Conservation (phyloP, 53 echinoderm and acorn worm genomes). For the Pentamera pediparva region DNA sequence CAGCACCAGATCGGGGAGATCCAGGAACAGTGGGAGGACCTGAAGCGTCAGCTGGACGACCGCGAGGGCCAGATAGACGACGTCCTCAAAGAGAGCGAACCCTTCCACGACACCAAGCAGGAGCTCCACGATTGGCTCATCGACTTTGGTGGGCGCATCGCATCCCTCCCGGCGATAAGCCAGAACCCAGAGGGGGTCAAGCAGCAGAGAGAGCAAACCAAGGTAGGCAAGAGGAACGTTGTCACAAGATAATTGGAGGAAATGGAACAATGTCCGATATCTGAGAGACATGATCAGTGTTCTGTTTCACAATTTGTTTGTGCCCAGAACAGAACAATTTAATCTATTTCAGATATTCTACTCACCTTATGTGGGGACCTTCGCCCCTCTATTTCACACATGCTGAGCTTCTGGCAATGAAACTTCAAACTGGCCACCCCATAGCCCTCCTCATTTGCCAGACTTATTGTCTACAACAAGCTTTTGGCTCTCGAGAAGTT, state of each 20-base stretch:
- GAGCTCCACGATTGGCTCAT: slow-evolving; percentile 90
- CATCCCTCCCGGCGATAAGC: slow-evolving; percentile 72
- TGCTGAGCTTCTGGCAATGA: too few species aligned
- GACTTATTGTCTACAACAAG: too few species aligned
- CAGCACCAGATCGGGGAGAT: slow-evolving; percentile 73
- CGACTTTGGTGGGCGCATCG: slow-evolving; percentile 80
- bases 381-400: too few species aligned
- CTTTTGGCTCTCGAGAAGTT: too few species aligned
- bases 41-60: slow-evolving; percentile 82
- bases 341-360: too few species aligned
- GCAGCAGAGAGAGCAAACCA: slow-evolving; percentile 95
- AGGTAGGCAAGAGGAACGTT: slow-evolving; percentile 50
- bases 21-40: slow-evolving; percentile 74
- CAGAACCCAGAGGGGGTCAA: slow-evolving; percentile 82
- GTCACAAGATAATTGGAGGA: not conserved
- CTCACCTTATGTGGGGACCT: too few species aligned
- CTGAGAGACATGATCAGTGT: too few species aligned
- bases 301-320: too few species aligned
- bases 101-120: slow-evolving; percentile 82
- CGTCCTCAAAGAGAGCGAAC: slow-evolving; percentile 80
- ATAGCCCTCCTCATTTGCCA: too few species aligned
- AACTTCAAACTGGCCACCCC: too few species aligned
- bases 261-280: not conserved
- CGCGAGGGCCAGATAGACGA: slow-evolving; percentile 84
- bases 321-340: too few species aligned